Percentiles rank a stretch among this genome's conserved stretches.
These are phyloP conservation scores for Artemisiospiza belli DNA, from an alignment of 2,113 vertebrate genomes.

Conservation along the genomic window DNA sequence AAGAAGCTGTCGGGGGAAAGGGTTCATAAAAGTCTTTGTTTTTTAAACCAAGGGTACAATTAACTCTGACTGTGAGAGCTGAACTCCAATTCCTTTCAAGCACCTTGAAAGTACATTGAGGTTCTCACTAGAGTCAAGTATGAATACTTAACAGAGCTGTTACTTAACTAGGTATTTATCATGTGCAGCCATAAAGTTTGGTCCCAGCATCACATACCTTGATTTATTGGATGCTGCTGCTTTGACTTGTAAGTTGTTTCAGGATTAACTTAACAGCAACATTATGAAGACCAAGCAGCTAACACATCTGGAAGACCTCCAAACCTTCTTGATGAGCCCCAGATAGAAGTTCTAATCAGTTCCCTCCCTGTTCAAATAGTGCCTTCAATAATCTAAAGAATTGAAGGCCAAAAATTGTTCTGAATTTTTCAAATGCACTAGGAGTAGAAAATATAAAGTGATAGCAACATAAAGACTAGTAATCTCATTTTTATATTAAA, in stretches of 20 bases:
- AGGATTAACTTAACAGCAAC: neutral
- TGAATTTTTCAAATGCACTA: neutral
- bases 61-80: neutral
- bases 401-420: neutral
- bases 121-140: neutral
- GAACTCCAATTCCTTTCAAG: neutral
- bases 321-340: neutral
- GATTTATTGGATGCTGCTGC: neutral
- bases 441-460: neutral
- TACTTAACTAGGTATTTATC: neutral
- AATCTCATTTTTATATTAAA: neutral
- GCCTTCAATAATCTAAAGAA: neutral
- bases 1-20: neutral
- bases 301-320: neutral
- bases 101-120: neutral
- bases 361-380: neutral
- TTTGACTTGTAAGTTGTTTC: neutral
- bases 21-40: neutral
- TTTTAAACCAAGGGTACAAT: neutral
- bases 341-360: neutral
- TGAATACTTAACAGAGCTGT: neutral
- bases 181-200: neutral
- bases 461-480: neutral
- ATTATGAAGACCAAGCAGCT: neutral
- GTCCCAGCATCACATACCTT: neutral